A percentile compares a stretch with the other conserved stretches of the same genome.
These are phyloP conservation scores for Butorides virescens DNA, from an alignment of 2,113 vertebrate genomes.

Conservation along the genomic window DNA sequence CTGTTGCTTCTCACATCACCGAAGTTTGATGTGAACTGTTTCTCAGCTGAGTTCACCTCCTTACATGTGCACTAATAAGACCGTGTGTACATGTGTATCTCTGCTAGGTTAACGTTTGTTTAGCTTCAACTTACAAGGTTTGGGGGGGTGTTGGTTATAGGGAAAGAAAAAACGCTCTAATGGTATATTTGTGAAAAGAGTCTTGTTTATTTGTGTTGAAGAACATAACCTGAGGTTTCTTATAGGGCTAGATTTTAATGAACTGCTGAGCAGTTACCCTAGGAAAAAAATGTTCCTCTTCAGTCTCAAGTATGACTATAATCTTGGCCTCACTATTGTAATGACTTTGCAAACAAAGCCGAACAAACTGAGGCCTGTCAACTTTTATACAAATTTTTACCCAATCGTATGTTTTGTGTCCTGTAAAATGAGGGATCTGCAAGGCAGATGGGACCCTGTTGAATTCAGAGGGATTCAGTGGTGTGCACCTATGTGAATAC, in stretches of 20 bases:
- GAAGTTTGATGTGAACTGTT: conserved; percentile 44
- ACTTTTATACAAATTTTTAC: neutral
- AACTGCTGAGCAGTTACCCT: neutral
- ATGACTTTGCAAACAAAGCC: conserved; percentile 7
- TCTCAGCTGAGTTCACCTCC: conserved; percentile 54
- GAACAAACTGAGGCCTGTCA: conserved; percentile 4
- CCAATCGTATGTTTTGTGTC: fast-evolving
- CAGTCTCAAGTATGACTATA: neutral
- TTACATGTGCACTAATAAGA: neutral
- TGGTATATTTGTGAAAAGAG: neutral
- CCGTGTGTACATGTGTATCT: neutral
- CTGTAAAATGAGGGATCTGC: neutral
- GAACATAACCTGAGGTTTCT: neutral
- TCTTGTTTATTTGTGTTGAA: neutral
- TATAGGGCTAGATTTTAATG: neutral
- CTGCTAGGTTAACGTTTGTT: neutral
- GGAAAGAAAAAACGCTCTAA: neutral
- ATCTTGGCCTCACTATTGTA: neutral
- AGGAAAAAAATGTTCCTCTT: neutral
- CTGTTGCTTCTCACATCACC: conserved; percentile 32
- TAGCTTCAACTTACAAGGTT: neutral
- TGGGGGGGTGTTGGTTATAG: neutral
- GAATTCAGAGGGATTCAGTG: neutral
- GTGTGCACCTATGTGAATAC: neutral
- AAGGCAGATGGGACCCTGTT: neutral